Conservation (phyloP, 2,797 vertebrate species). For the Mus caroli region DNA sequence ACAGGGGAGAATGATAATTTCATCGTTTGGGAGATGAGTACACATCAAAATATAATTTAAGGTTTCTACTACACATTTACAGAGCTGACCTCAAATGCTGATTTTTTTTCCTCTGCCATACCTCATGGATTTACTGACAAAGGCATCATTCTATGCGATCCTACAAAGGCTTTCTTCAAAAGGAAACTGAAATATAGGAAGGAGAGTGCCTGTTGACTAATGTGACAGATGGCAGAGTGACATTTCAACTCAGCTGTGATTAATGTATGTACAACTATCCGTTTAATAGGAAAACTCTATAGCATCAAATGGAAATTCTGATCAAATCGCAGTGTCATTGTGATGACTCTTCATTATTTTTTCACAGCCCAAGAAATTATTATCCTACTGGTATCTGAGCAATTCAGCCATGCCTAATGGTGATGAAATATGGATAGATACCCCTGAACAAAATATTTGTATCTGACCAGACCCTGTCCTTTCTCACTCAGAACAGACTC, state of each 20-base stretch:
- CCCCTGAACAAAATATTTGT: background rate
- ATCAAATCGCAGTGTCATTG: slow-evolving; percentile 40
- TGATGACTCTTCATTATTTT: slow-evolving; percentile 42
- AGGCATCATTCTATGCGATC: background rate
- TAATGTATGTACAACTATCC: slow-evolving; percentile 62
- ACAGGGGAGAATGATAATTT: background rate
- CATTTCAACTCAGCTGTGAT: slow-evolving; percentile 61
- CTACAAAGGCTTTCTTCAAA: slow-evolving; percentile 33
- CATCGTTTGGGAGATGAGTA: background rate
- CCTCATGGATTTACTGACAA: slow-evolving; percentile 54
- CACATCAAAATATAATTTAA: background rate
- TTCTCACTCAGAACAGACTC: slow-evolving; percentile 35
- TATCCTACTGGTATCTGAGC: slow-evolving; percentile 2
- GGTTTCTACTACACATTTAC: background rate
- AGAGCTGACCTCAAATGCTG: background rate
- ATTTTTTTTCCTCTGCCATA: background rate
- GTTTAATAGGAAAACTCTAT: slow-evolving; percentile 57
- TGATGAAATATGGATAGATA: background rate
- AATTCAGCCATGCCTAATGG: background rate
- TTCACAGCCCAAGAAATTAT: background rate
- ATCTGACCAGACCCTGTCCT: background rate
- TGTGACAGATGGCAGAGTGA: slow-evolving; percentile 59
- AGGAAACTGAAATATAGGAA: slow-evolving; percentile 57
- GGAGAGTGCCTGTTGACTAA: slow-evolving; percentile 14
- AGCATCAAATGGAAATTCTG: slow-evolving; percentile 55